phyloP scores from a whole-genome alignment of 2,888 invertebrate species.

The Diarsia brunnea region DNA sequence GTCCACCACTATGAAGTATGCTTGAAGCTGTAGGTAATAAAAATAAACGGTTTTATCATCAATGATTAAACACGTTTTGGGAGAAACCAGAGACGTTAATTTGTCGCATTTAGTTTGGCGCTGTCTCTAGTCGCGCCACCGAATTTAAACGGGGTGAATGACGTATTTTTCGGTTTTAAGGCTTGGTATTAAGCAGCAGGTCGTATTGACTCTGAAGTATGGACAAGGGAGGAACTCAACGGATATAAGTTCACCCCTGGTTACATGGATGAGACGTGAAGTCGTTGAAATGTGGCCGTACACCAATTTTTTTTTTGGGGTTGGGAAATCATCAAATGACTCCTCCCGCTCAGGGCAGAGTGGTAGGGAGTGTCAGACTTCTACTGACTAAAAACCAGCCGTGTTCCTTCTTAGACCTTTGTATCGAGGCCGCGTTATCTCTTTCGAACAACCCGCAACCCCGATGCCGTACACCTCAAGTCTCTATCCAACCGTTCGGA shows the following conservation, averaged over 20 bases:
- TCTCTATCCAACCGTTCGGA: background rate
- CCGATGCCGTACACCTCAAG: background rate
- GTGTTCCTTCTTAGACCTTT: too few species aligned
- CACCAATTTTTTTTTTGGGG: too few species aligned
- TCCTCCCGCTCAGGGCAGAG: too few species aligned
- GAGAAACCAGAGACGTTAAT: background rate
- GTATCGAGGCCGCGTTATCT: too few species aligned
- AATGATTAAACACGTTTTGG: background rate
- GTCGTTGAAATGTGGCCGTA: background rate
- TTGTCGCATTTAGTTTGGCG: background rate
- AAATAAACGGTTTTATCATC: background rate
- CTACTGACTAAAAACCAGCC: too few species aligned
- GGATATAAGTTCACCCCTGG: background rate
- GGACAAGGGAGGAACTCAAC: too few species aligned
- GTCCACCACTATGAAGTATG: slow-evolving; percentile 96
- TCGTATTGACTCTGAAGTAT: background rate
- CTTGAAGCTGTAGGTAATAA: slow-evolving; percentile 93
- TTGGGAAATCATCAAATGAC: too few species aligned
- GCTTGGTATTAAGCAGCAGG: background rate
- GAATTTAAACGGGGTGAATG: background rate
- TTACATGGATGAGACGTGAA: background rate
- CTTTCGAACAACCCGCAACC: too few species aligned
- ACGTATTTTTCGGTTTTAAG: background rate
- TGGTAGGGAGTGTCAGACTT: too few species aligned
- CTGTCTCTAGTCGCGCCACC: background rate